Evolutionary conservation across 2,113 vertebrate genomes (phyloP).

Genomic region (Takifugu flavidus): DNA sequence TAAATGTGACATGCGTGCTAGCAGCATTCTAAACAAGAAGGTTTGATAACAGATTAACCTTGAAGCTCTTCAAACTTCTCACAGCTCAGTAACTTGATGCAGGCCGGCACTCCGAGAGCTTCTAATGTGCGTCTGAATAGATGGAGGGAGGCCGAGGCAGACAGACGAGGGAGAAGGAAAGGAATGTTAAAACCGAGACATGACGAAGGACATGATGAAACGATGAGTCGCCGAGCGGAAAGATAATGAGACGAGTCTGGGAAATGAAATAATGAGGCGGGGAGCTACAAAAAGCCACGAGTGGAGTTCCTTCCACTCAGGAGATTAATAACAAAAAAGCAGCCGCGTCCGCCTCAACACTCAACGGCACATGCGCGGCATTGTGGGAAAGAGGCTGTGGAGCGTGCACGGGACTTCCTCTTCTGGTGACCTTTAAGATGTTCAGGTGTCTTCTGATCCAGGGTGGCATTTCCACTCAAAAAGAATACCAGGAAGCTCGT

Average conservation of each 20-base stretch:
- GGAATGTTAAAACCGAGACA: constrained; percentile 11
- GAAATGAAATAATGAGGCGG: constrained; percentile 7
- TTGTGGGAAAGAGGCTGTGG: constrained; percentile 18
- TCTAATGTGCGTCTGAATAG: constrained; percentile 33
- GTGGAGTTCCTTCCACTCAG: constrained; percentile 1
- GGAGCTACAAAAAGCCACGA: not conserved
- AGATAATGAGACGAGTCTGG: constrained; percentile 24
- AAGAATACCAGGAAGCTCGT: too few species aligned
- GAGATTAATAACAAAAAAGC: not conserved
- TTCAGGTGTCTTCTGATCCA: constrained; percentile 4
- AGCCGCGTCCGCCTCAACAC: not conserved
- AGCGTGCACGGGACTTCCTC: constrained; percentile 2
- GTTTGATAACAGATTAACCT: constrained; percentile 27
- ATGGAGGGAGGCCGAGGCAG: constrained; percentile 25
- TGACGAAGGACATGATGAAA: constrained; percentile 21
- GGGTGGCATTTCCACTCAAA: constrained; percentile 5
- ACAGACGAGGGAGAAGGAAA: not conserved
- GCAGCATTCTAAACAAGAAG: constrained; percentile 8
- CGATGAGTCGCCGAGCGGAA: constrained; percentile 9
- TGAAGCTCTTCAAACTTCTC: constrained; percentile 9
- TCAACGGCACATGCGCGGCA: not conserved
- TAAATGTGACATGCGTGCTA: too few species aligned
- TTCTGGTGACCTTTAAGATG: constrained; percentile 28
- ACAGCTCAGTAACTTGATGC: not conserved
- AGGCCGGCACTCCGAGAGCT: constrained; percentile 14